Evolutionary conservation across 1,140 invertebrate genomes (phyloP), one percentile per base, ranked within the genome.

Genomic region (Rhagoletis pomonella): DNA sequence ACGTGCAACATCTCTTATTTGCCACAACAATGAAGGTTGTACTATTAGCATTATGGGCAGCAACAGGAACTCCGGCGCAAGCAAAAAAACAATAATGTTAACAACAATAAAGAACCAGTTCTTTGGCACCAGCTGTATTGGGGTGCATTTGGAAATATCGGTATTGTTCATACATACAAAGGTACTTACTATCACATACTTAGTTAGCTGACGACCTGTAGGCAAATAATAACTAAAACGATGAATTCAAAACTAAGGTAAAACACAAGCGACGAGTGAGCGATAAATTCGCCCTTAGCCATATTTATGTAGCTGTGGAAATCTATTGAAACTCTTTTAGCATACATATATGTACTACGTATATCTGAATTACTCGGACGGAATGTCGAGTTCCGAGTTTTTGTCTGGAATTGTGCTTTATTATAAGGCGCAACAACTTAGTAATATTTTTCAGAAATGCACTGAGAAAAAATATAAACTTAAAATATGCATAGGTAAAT

Each of bases 21-120:
- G 67, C 39, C 10, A 10, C 42, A 73, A 39, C 39, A 73, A 73
- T 73, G 17, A 42, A 6, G 4, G 9, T 55, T 55, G n/a, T n/a
- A n/a, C n/a, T 67, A 67, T 73, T 14, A 44, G 14, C 67, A 44
- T 73, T 42, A 73, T 73, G 44, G 14, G 67, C 67, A 73, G 67
- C 67, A 73, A 73, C 67, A 73, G 67, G 67, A 73, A 73, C 42
- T 67, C 7, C 12, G 67, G 7, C 14, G 12, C 60, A 62, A 62
- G 60, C 60, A 55, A 55, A 55, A n/a, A 55, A 55, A 9, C 50
- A 55, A 12, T 62, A 62, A 62, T 62, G 12, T 12, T 42, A 42
- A 42, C 67, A 73, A 29, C 19, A 65, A 17, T 65, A 19, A 17
- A 19, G 10, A 47, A 17, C 1, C 39, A 14, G 67, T 12, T 12